phyloP scores from a whole-genome alignment of 2,888 invertebrate genomes.

The Agrochola lychnidis region DNA sequence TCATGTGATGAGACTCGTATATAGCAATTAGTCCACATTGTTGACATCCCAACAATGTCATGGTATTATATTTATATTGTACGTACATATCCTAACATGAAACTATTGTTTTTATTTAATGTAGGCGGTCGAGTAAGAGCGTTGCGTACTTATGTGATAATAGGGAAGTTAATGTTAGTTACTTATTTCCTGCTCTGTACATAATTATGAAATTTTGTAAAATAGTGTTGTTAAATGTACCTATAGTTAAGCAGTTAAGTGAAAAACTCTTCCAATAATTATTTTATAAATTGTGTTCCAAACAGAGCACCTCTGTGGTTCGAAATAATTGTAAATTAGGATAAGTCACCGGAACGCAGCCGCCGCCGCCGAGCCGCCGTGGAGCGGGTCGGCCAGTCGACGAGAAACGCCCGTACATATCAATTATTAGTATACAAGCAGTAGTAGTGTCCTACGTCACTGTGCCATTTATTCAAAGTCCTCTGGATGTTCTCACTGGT shows the following conservation, averaged over 20 bases:
- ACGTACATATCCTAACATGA: conserved; percentile 84
- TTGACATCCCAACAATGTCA: conserved; percentile 75
- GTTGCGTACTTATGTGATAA: conserved; percentile 90
- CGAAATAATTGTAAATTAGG: conserved; percentile 70
- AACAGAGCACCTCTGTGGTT: conserved; percentile 71
- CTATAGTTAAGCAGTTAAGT: conserved; percentile 71
- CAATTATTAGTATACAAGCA: conserved; percentile 46
- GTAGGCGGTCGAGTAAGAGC: conserved; percentile 78
- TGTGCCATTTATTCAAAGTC: conserved; percentile 60
- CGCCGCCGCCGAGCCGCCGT: conserved; percentile 14
- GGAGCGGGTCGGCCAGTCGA: conserved; percentile 34
- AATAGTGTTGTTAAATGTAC: conserved; percentile 72
- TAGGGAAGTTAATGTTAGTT: conserved; percentile 83
- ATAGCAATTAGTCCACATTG: conserved; percentile 73
- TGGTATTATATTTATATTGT: conserved; percentile 85
- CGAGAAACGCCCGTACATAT: conserved; percentile 56
- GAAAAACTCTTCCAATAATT: conserved; percentile 78
- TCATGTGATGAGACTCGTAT: conserved; percentile 86
- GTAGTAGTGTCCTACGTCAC: conserved; percentile 57
- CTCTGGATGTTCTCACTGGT: conserved; percentile 47
- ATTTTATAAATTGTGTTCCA: conserved; percentile 71
- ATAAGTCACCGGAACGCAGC: conserved; percentile 51
- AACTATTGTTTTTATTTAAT: conserved; percentile 79
- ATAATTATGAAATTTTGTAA: conserved; percentile 81
- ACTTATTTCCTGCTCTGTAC: conserved; percentile 85